A percentile compares a stretch with the other conserved stretches of the same genome.
Evolutionary conservation across 1,140 invertebrate species (phyloP).

Genomic region (Brachionus calyciflorus): DNA sequence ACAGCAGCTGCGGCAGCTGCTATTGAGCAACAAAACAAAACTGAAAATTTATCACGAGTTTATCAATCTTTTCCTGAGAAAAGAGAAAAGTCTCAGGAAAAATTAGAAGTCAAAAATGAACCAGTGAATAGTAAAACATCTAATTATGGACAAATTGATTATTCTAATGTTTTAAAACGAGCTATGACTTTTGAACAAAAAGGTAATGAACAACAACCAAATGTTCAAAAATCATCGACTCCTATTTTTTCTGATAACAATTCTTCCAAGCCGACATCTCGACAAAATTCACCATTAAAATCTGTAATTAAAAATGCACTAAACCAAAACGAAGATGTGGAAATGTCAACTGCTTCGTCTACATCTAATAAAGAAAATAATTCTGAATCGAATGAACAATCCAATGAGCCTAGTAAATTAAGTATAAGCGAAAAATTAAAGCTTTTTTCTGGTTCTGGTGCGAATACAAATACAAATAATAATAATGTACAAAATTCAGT

Average conservation of each 20-base stretch:
- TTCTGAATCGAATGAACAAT: background rate
- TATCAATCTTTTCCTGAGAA: background rate
- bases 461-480: background rate
- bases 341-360: conserved; percentile 15
- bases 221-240: background rate
- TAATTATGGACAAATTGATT: background rate
- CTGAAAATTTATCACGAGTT: background rate
- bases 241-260: background rate
- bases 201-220: background rate
- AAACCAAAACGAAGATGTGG: background rate
- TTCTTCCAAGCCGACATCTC: conserved; percentile 4
- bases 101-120: background rate
- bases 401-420: conserved; percentile 35
- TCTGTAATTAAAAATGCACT: background rate
- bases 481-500: background rate
- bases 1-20: conserved; percentile 29
- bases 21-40: background rate
- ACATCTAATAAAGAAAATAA: conserved; percentile 41
- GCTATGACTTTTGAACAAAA: background rate
- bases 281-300: conserved; percentile 9
- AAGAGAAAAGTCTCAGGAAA: background rate
- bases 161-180: background rate
- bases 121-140: background rate
- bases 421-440: conserved; percentile 43
- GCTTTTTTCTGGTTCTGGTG: conserved; percentile 4